phyloP scores from a whole-genome alignment of 2,113 vertebrate genomes.

The Cygnus buccinator region DNA sequence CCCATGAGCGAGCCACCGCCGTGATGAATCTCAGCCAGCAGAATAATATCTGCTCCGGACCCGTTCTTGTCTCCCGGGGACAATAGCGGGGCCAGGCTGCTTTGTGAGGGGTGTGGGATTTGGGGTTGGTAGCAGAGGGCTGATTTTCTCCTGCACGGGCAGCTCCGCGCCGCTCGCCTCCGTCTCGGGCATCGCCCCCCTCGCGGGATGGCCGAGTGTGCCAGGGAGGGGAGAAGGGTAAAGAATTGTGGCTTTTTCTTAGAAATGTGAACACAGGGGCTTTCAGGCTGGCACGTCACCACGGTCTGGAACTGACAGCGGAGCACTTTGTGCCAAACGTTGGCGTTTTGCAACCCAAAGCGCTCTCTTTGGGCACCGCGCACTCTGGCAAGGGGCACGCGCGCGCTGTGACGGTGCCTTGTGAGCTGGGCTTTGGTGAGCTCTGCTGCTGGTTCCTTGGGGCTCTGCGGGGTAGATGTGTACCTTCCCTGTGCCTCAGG shows the following conservation, averaged over 20 bases:
- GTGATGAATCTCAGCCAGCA: neutral
- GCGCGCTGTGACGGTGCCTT: neutral
- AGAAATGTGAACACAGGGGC: neutral
- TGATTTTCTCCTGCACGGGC: neutral
- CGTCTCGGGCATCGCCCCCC: neutral
- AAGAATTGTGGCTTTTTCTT: neutral
- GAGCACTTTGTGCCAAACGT: neutral
- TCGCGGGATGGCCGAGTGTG: neutral
- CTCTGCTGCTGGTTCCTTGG: neutral
- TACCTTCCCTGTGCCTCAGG: neutral
- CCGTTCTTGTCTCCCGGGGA: neutral
- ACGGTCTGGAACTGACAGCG: neutral
- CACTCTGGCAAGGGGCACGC: neutral
- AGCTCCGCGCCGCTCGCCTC: fast-evolving
- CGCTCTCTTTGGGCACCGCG: neutral
- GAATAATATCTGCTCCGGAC: neutral
- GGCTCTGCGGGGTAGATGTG: neutral
- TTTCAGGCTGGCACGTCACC: neutral
- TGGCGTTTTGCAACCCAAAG: neutral
- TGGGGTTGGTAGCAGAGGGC: fast-evolving
- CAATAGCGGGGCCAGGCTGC: neutral
- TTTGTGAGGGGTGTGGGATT: neutral
- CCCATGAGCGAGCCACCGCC: neutral
- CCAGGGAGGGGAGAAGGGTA: neutral
- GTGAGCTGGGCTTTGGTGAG: neutral